These are phyloP conservation scores for Gymnosoma rotundatum DNA, from an alignment of 2,888 invertebrate genomes.

Conservation along the genomic window DNA sequence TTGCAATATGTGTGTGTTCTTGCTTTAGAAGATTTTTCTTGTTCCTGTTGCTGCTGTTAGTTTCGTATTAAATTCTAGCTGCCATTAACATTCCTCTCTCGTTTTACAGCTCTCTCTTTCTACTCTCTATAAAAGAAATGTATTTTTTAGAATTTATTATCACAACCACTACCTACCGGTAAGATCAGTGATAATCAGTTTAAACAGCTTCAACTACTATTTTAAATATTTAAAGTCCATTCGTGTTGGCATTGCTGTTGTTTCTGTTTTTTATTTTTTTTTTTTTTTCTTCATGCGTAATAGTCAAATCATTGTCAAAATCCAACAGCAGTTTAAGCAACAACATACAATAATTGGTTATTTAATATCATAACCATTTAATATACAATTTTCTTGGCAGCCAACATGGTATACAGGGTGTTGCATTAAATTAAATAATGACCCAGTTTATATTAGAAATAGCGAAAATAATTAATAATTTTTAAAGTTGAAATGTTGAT, in stretches of 20 bases:
- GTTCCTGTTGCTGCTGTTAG: neutral
- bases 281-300: conserved; percentile 49
- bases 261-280: neutral
- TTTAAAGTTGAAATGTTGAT: too few relatives aligned
- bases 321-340: conserved; percentile 12
- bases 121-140: neutral
- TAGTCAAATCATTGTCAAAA: conserved; percentile 59
- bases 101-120: neutral
- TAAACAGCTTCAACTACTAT: conserved; percentile 4
- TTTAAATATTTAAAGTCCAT: conserved; percentile 24
- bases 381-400: neutral
- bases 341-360: conserved; percentile 42
- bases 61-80: conserved; percentile 28
- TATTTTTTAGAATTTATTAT: conserved; percentile 19
- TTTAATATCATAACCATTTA: conserved; percentile 55
- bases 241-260: conserved; percentile 33
- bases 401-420: neutral
- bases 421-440: neutral
- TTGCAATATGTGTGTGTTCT: conserved; percentile 68
- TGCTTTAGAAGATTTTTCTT: conserved; percentile 17
- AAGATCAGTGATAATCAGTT: conserved; percentile 68
- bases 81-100: conserved; percentile 18
- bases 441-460: neutral
- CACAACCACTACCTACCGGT: conserved; percentile 62
- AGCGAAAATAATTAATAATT: too few relatives aligned